Percentiles rank a stretch among this genome's conserved stretches.
phyloP scores from a whole-genome alignment of 1,140 invertebrate species.

The Brachionus asplanchnoidis region DNA sequence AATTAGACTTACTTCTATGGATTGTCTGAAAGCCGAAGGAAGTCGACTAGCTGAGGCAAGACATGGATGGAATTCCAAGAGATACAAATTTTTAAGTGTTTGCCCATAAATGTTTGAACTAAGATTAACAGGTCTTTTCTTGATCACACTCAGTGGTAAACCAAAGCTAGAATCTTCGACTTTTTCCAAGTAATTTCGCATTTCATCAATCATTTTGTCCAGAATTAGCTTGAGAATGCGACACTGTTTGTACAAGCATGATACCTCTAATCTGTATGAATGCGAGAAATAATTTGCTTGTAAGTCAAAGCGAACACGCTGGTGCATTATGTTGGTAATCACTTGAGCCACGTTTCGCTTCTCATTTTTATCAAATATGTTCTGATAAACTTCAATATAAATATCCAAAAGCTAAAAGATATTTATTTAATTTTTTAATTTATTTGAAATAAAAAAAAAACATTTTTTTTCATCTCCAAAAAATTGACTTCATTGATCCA shows the following conservation, averaged over 20 bases:
- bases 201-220: conserved; percentile 45
- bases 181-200: conserved; percentile 27
- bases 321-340: conserved; percentile 54
- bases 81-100: conserved; percentile 52
- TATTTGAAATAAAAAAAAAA: conserved; percentile 38
- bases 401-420: conserved; percentile 51
- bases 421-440: neutral
- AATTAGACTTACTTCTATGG: conserved; percentile 44
- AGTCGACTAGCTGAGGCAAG: conserved; percentile 52
- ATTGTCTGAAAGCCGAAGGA: conserved; percentile 50
- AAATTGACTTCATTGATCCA: conserved; percentile 55
- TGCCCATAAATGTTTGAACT: conserved; percentile 45
- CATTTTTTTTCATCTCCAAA: conserved; percentile 54
- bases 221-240: conserved; percentile 50
- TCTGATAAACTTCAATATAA: conserved; percentile 55
- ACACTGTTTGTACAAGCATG: conserved; percentile 48
- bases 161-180: conserved; percentile 9
- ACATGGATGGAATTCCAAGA: conserved; percentile 56
- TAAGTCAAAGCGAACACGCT: conserved; percentile 52
- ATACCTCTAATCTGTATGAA: conserved; percentile 51
- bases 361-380: conserved; percentile 55
- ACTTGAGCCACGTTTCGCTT: conserved; percentile 50
- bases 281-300: conserved; percentile 50
- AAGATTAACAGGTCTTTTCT: conserved; percentile 4
- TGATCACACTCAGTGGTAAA: neutral